Base-by-base conservation (phyloP, 2,113 vertebrate genomes). In the Empidonax alnorum region DNA sequence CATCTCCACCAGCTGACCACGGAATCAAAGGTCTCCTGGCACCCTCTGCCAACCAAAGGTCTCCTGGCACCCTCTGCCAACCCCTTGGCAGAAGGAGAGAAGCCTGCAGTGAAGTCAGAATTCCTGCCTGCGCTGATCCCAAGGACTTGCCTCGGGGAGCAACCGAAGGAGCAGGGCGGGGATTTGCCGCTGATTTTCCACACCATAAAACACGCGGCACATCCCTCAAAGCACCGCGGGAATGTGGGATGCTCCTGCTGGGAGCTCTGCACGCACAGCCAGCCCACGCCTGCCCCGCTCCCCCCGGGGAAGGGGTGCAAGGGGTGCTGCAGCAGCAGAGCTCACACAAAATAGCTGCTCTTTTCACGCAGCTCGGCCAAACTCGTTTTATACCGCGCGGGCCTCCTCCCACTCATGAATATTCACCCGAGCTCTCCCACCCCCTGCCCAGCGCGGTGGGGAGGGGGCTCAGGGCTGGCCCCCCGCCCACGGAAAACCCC, bases 141-240 rank as follows among this genome's bases (percentile, higher is more conserved):
- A 12, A 0, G 1, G 1, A 12, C 31, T 66, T 56, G 42, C 44
- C 71, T 59, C 1, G 3, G 31, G 49, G 3, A 0, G 2, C 27
- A 42, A 58, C 35, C 33, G 39, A 63, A 35, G 33, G 39, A 66
- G 42, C 6, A 33, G 58, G 67, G 52, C 19, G 39, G 28, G n/a
- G 33, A 50, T 77, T 52, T 68, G 41, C 19, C 35, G 6, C 24
- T 37, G n/a, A 21, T 47, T 72, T 84, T 55, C 19, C 74, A 19
- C 71, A 37, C 37, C 23, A 2, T 7, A 20, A 76, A 42, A 31
- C 30, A 72, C 7, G 10, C 5, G 25, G 33, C 0, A 0, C 42
- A 10, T 52, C 56, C 82, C 61, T 15, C 33, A 46, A 87, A 75
- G 52, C 12, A 30, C 67, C 10, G 22, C 27, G 42, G 52, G 73